Evolutionary conservation across 2,797 vertebrate species (phyloP).

Genomic region (Myotis daubentonii): DNA sequence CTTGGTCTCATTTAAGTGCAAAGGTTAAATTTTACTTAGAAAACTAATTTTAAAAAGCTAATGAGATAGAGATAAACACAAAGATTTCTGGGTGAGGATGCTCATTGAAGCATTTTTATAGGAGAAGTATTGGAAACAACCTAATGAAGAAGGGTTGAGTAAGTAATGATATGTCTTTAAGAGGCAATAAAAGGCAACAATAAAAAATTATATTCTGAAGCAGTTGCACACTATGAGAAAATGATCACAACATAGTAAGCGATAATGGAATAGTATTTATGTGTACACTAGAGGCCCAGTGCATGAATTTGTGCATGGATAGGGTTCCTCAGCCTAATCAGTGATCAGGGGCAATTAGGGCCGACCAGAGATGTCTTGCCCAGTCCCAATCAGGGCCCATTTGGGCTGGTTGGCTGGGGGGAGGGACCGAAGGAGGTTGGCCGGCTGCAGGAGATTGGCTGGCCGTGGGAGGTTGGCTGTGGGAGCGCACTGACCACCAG

Average conservation of each 20-base stretch:
- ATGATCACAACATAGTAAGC: neutral
- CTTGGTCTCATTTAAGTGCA: neutral
- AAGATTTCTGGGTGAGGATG: neutral
- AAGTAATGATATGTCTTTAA: neutral
- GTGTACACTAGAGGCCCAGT: neutral
- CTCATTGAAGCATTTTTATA: neutral
- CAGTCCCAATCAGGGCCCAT: no score
- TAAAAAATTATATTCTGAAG: conserved; percentile 17
- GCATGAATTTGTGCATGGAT: no score
- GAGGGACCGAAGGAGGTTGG: no score
- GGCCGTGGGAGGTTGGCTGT: no score
- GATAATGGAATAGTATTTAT: neutral
- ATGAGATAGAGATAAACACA: neutral
- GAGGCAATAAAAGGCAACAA: neutral
- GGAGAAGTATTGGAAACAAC: neutral
- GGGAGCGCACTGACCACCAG: no score
- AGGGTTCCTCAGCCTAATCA: no score
- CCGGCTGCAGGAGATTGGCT: no score
- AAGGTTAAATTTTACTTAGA: neutral
- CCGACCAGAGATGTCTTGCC: no score
- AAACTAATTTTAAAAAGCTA: neutral
- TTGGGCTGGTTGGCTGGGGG: no score
- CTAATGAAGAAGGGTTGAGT: neutral
- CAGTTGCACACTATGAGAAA: neutral
- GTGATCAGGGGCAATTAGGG: no score